These are phyloP conservation scores for Drosophila sulfurigaster DNA, from an alignment of 1,140 invertebrate genomes.

Conservation along the genomic window DNA sequence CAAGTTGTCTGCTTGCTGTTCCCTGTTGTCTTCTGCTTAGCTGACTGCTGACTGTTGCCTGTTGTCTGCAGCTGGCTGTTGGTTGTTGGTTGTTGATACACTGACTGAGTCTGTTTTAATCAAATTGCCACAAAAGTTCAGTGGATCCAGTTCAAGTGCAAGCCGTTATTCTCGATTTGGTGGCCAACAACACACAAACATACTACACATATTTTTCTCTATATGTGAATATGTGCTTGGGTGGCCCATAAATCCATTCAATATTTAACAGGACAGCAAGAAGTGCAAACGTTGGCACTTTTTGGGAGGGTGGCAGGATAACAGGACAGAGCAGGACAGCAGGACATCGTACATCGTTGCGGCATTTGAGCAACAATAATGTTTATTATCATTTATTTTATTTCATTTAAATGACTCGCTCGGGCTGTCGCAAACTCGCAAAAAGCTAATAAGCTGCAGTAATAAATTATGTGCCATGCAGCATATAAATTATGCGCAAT, in stretches of 20 bases:
- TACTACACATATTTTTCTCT: neutral
- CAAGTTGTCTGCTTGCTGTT: slow-evolving; percentile 12
- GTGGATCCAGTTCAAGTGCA: slow-evolving; percentile 49
- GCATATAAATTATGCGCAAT: slow-evolving; percentile 77
- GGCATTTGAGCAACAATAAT: slow-evolving; percentile 66
- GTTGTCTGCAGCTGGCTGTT: slow-evolving; percentile 22
- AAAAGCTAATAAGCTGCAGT: slow-evolving; percentile 80
- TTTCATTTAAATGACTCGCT: slow-evolving; percentile 76
- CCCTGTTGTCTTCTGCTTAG: slow-evolving; percentile 12
- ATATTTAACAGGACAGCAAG: slow-evolving; percentile 73
- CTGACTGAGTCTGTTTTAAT: slow-evolving; percentile 62
- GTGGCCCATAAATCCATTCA: slow-evolving; percentile 70
- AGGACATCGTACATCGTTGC: slow-evolving; percentile 22
- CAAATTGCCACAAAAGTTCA: slow-evolving; percentile 62
- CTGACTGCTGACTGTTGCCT: slow-evolving; percentile 2
- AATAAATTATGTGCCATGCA: slow-evolving; percentile 81
- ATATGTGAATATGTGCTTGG: slow-evolving; percentile 24
- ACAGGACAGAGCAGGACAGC: slow-evolving; percentile 10
- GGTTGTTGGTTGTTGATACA: slow-evolving; percentile 24
- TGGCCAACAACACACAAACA: neutral
- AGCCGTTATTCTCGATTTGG: slow-evolving; percentile 53
- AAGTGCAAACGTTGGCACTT: slow-evolving; percentile 75
- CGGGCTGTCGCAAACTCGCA: slow-evolving; percentile 37
- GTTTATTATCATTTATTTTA: slow-evolving; percentile 82
- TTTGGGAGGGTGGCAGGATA: slow-evolving; percentile 26